phyloP scores from a whole-genome alignment of 2,797 vertebrate genomes.

The Phataginus tricuspis region DNA sequence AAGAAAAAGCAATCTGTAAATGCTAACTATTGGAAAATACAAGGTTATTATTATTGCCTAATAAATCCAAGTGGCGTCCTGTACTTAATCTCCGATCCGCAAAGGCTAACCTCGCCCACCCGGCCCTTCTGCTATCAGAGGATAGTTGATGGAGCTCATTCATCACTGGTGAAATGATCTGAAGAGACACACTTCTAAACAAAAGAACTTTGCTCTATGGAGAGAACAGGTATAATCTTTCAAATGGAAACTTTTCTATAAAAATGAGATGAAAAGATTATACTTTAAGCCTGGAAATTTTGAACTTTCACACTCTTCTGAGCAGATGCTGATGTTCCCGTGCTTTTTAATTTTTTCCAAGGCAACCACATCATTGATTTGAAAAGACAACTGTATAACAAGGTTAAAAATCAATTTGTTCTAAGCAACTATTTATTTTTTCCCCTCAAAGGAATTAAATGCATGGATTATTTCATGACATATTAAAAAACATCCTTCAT shows the following conservation, averaged over 20 bases:
- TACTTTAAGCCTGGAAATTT: neutral
- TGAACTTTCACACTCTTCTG: neutral
- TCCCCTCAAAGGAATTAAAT: constrained; percentile 61
- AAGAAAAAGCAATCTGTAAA: constrained; percentile 39
- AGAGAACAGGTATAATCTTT: neutral
- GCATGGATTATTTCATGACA: constrained; percentile 72
- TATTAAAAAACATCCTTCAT: constrained; percentile 72
- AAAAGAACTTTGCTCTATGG: constrained; percentile 1
- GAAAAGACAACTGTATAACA: constrained; percentile 40
- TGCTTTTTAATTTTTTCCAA: constrained; percentile 54
- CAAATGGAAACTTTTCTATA: neutral
- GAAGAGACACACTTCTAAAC: constrained; percentile 18
- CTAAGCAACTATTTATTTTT: constrained; percentile 65
- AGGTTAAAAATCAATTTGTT: constrained; percentile 65
- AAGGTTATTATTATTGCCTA: neutral
- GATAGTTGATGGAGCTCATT: neutral
- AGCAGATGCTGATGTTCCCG: constrained; percentile 9
- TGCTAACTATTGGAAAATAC: neutral
- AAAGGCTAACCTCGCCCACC: neutral
- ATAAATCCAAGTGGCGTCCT: neutral
- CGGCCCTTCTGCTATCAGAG: neutral
- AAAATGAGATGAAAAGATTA: constrained; percentile 36
- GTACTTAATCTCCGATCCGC: neutral
- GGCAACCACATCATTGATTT: constrained; percentile 60
- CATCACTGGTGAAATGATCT: constrained; percentile 29